Conservation (phyloP, 2,113 vertebrate species). For the Opisthocomus hoazin region DNA sequence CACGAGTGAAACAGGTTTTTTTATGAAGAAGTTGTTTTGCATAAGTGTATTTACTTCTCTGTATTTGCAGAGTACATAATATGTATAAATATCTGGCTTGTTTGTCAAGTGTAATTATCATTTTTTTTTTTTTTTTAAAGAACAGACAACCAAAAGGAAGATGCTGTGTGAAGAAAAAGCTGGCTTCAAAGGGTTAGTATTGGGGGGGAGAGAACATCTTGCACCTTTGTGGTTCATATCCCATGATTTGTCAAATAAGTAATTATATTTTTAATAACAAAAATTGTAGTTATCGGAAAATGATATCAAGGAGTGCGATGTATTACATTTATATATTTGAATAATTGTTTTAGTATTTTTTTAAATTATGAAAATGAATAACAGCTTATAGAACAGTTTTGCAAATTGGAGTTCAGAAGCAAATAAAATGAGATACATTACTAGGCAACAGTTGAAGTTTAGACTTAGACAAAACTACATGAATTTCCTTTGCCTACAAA, state of each 20-base stretch:
- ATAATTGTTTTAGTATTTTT: background rate
- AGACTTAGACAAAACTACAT: background rate
- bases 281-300: background rate
- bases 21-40: background rate
- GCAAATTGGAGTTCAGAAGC: background rate
- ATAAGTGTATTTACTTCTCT: background rate
- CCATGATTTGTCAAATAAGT: background rate
- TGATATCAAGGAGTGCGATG: background rate
- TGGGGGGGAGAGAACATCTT: background rate
- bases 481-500: background rate
- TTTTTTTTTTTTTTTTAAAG: background rate
- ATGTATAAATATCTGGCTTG: background rate
- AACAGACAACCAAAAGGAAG: background rate
- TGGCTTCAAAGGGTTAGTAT: background rate
- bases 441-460: background rate
- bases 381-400: background rate
- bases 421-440: background rate
- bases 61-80: background rate
- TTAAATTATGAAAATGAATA: background rate
- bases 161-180: background rate
- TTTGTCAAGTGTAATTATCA: background rate
- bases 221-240: background rate
- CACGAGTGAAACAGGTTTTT: accelerated
- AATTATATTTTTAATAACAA: background rate
- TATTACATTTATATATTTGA: background rate